These are phyloP conservation scores for Oostethus manadensis DNA, from an alignment of 2,113 vertebrate species.

Conservation along the genomic window DNA sequence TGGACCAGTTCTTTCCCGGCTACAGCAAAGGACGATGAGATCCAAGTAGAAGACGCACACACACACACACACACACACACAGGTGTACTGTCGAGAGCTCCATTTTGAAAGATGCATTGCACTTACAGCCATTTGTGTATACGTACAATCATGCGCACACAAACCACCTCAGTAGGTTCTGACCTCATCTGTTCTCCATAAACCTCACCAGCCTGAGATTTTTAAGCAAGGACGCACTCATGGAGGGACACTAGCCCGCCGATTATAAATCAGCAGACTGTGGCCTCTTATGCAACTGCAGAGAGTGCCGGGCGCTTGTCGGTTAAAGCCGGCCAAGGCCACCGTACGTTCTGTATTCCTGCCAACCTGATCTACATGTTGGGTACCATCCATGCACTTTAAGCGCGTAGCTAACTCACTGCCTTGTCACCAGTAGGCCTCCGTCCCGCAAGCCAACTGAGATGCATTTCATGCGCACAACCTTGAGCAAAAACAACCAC, in stretches of 20 bases:
- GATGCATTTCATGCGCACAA: too few relatives aligned
- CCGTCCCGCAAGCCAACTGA: too few relatives aligned
- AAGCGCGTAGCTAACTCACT: too few relatives aligned
- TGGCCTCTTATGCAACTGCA: constrained; percentile 17
- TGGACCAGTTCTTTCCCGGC: constrained; percentile 97
- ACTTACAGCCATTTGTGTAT: constrained; percentile 61
- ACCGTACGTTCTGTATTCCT: too few relatives aligned
- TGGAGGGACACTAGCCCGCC: constrained; percentile 7
- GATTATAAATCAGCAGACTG: constrained; percentile 4
- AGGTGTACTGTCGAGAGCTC: constrained; percentile 48
- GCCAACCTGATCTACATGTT: too few relatives aligned
- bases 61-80: background rate
- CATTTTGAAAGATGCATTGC: constrained; percentile 57
- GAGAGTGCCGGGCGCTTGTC: background rate
- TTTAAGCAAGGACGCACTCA: constrained; percentile 25
- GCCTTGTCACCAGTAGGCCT: too few relatives aligned
- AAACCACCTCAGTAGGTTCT: constrained; percentile 64
- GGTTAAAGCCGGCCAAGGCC: too few relatives aligned
- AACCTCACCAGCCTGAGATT: constrained; percentile 68
- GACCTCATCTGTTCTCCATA: constrained; percentile 61
- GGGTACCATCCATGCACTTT: too few relatives aligned
- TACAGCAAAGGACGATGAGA: constrained; percentile 99
- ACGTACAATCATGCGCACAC: constrained; percentile 63
- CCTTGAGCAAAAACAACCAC: too few relatives aligned
- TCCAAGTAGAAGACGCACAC: background rate